Conservation (phyloP, 2,113 vertebrate species). For the Sterrhoptilus dennistouni region DNA sequence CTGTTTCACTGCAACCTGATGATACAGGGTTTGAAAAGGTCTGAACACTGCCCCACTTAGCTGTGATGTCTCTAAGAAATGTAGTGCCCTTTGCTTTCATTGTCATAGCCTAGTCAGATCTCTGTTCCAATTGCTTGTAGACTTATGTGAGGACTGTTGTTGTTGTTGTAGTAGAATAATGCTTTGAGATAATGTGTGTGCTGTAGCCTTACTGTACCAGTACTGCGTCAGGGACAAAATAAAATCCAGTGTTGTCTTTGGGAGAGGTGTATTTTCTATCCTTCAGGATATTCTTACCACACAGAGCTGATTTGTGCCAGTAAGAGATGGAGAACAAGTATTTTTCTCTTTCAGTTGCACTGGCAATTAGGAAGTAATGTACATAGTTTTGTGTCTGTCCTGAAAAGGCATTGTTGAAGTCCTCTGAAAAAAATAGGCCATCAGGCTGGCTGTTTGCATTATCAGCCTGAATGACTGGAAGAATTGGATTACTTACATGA, state of each 20-base stretch:
- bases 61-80: conserved; percentile 4
- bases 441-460: conserved; percentile 10
- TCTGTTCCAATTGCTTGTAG: background rate
- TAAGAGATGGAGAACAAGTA: conserved; percentile 36
- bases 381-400: conserved; percentile 48
- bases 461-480: background rate
- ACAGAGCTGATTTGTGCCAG: conserved; percentile 46
- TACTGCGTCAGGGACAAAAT: background rate
- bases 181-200: background rate
- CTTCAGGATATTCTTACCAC: background rate
- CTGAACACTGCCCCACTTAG: conserved; percentile 32
- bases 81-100: background rate
- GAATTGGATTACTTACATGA: conserved; percentile 34
- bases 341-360: conserved; percentile 50
- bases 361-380: conserved; percentile 53
- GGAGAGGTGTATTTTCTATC: background rate
- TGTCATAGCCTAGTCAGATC: background rate
- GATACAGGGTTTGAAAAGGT: conserved; percentile 28
- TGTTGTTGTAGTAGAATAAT: background rate
- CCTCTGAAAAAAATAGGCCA: conserved; percentile 63
- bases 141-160: background rate
- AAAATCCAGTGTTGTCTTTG: background rate
- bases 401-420: conserved; percentile 58
- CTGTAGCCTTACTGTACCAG: background rate
- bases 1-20: conserved; percentile 53